A percentile compares a stretch with the other conserved stretches of the same genome.
Evolutionary conservation across 30 jellyfish, hydroid and myxozoan species (phyloP).

Genomic region (Aurelia sp.): DNA sequence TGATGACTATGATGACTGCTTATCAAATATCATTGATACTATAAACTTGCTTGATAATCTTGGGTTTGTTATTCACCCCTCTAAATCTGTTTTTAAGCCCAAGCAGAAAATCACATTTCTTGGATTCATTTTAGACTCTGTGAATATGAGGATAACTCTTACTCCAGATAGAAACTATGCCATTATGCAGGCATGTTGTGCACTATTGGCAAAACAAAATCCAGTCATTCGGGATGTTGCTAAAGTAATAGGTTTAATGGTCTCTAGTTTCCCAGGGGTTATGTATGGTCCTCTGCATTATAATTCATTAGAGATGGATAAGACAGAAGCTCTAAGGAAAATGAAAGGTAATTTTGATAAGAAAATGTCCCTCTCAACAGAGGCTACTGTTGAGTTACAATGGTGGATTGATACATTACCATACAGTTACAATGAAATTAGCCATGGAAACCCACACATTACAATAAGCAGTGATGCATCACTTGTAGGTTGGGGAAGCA

Average conservation of each 20-base stretch:
- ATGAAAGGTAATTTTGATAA: constrained; percentile 23
- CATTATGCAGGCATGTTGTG: neutral
- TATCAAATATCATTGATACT: constrained; percentile 11
- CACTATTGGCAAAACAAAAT: neutral
- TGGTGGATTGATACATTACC: constrained; percentile 51
- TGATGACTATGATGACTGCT: constrained; percentile 24
- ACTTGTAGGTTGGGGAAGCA: constrained; percentile 52
- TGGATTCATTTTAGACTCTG: too few relatives aligned
- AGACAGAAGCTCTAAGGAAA: constrained; percentile 33
- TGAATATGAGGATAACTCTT: constrained; percentile 12
- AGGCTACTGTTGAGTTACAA: neutral
- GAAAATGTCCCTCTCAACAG: constrained; percentile 5
- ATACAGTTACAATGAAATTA: neutral
- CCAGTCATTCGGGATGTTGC: constrained; percentile 49
- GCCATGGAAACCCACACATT: constrained; percentile 21
- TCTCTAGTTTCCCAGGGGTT: constrained; percentile 60
- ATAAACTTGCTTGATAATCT: neutral
- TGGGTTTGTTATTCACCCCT: constrained; percentile 60
- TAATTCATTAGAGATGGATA: constrained; percentile 34
- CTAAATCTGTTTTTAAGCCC: constrained; percentile 4
- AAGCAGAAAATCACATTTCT: too few relatives aligned
- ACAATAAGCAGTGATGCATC: constrained; percentile 73
- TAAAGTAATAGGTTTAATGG: constrained; percentile 16
- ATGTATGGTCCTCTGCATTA: constrained; percentile 52
- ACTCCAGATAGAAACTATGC: constrained; percentile 15